These are phyloP conservation scores for Drosophila eugracilis DNA, from an alignment of 1,140 invertebrate genomes.

Conservation along the genomic window DNA sequence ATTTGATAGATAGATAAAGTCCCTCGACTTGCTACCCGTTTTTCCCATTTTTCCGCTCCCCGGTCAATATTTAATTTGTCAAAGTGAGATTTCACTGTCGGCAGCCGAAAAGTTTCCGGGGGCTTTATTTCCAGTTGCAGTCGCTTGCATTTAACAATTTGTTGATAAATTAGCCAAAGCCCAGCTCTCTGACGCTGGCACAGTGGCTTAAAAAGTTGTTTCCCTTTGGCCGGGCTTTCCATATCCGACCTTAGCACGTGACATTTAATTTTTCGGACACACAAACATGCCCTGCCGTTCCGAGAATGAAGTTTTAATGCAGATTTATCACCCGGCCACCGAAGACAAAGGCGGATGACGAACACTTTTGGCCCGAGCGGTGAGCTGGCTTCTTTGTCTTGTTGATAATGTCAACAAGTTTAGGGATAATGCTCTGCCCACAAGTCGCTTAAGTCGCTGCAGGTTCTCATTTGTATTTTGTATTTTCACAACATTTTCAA, in stretches of 20 bases:
- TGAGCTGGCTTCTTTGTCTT: conserved; percentile 12
- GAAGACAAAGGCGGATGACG: conserved; percentile 37
- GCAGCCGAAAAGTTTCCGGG: conserved; percentile 8
- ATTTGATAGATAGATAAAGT: conserved; percentile 41
- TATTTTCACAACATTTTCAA: too few species aligned
- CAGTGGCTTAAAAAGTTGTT: conserved; percentile 45
- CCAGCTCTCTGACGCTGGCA: conserved; percentile 33
- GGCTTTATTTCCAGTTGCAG: conserved; percentile 29
- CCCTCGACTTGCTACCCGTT: background rate
- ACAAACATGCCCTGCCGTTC: conserved; percentile 15
- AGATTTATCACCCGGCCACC: conserved; percentile 61
- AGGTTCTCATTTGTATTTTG: background rate
- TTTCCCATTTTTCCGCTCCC: conserved; percentile 1
- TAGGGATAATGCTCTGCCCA: conserved; percentile 1
- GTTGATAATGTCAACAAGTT: conserved; percentile 41
- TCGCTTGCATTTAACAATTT: conserved; percentile 66
- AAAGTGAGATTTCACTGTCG: conserved; percentile 46
- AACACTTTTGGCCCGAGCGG: conserved; percentile 39
- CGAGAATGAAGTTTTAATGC: conserved; percentile 71
- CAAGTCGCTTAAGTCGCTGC: background rate
- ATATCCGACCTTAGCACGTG: conserved; percentile 43
- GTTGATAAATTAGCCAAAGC: conserved; percentile 74
- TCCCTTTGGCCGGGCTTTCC: conserved; percentile 11
- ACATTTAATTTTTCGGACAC: conserved; percentile 75
- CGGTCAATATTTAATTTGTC: conserved; percentile 66